Conservation (phyloP, 2,113 vertebrate species). For the Oenanthe oenanthe region DNA sequence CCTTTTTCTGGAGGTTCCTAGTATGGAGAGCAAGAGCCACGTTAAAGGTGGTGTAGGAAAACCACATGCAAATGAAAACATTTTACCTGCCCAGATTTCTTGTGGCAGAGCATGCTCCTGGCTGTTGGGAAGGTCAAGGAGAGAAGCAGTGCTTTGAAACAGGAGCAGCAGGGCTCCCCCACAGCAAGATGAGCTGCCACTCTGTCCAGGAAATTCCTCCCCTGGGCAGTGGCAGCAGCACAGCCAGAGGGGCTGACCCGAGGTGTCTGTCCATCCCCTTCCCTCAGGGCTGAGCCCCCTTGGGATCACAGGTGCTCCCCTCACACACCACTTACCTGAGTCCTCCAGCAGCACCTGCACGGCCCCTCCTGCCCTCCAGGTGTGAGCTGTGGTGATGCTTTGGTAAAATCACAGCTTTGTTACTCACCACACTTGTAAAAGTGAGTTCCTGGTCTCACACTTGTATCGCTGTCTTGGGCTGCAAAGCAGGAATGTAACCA, state of each 20-base stretch:
- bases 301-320: background rate
- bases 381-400: background rate
- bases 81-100: too few species aligned
- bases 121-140: background rate
- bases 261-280: too few species aligned
- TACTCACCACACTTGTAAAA: accelerated
- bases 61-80: accelerated
- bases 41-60: accelerated
- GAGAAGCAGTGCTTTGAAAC: accelerated
- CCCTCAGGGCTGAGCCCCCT: background rate
- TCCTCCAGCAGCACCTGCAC: background rate
- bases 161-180: background rate
- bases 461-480: too few species aligned
- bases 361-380: accelerated
- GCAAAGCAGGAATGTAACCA: too few species aligned
- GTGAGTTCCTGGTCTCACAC: background rate
- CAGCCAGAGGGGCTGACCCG: accelerated
- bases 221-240: background rate
- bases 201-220: background rate
- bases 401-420: background rate
- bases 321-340: accelerated
- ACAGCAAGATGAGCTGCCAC: accelerated
- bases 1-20: background rate
- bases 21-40: accelerated
- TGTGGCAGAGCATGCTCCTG: accelerated